phyloP scores from a whole-genome alignment of 2,113 vertebrate species.

The Megaceryle torquata region DNA sequence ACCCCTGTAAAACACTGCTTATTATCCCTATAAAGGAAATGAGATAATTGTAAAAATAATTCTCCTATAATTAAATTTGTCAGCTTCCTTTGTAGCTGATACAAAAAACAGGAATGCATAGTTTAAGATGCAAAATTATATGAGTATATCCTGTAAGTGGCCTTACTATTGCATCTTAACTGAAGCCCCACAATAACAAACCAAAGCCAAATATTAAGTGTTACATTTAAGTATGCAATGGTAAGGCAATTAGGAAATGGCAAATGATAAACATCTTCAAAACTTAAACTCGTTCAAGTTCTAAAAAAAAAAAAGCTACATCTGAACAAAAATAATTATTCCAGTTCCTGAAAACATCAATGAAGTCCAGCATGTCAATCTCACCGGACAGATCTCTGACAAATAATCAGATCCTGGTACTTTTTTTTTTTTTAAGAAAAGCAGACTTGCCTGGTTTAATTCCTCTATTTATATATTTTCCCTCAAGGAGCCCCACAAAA shows the following conservation, averaged over 20 bases:
- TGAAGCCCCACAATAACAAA: neutral
- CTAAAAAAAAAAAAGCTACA: neutral
- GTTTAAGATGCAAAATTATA: neutral
- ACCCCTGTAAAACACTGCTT: too few relatives aligned
- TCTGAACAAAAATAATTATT: neutral
- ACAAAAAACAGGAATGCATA: neutral
- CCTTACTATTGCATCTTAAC: neutral
- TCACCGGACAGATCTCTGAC: neutral
- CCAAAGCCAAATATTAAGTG: neutral
- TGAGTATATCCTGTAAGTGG: neutral
- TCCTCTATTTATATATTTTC: neutral
- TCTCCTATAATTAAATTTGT: neutral
- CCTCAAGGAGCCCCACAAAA: neutral
- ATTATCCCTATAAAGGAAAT: neutral
- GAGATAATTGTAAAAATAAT: neutral
- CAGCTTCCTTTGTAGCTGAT: neutral
- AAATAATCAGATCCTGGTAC: neutral
- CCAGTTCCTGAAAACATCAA: neutral
- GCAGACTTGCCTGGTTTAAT: neutral
- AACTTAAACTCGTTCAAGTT: neutral
- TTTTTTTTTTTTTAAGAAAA: neutral
- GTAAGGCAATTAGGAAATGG: conserved; percentile 3
- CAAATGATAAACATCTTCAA: neutral
- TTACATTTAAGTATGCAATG: neutral
- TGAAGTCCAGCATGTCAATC: neutral